Evolutionary conservation across 2,888 invertebrate species (phyloP).

Genomic region (Trichogramma dendrolimi): DNA sequence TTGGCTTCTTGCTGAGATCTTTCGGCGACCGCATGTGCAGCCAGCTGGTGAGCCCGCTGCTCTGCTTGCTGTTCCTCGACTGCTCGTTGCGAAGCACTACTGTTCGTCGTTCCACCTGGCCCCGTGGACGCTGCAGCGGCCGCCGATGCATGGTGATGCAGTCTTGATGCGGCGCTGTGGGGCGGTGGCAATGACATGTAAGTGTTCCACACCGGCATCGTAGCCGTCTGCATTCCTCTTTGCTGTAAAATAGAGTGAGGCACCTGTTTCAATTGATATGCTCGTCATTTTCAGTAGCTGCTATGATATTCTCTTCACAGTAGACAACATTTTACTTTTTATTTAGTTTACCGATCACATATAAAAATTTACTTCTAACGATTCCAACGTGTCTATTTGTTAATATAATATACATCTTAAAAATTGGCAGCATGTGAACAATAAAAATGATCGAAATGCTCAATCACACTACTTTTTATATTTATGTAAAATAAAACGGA

Average conservation of each 20-base stretch:
- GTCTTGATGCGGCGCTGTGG: constrained; percentile 39
- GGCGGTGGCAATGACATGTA: constrained; percentile 47
- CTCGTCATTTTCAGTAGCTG: constrained; percentile 9
- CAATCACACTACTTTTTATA: too few relatives aligned
- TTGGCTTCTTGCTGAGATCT: constrained; percentile 46
- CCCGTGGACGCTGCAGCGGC: constrained; percentile 30
- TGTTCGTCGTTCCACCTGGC: constrained; percentile 32
- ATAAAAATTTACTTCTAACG: too few relatives aligned
- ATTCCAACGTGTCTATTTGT: too few relatives aligned
- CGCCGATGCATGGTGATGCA: constrained; percentile 45
- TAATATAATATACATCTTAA: too few relatives aligned
- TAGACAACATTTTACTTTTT: too few relatives aligned
- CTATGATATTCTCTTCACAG: too few relatives aligned
- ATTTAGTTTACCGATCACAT: too few relatives aligned
- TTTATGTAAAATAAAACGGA: too few relatives aligned
- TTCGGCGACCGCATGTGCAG: constrained; percentile 40
- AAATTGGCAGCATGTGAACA: too few relatives aligned
- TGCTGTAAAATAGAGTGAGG: constrained; percentile 41
- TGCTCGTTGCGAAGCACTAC: constrained; percentile 25
- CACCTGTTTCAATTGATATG: constrained; percentile 50
- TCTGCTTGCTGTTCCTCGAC: constrained; percentile 33
- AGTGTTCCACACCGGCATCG: constrained; percentile 47
- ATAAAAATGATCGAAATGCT: too few relatives aligned
- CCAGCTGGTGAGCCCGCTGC: constrained; percentile 39
- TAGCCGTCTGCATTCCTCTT: constrained; percentile 50